These are phyloP conservation scores for Puma concolor DNA, from an alignment of 2,113 vertebrate species.

Conservation along the genomic window DNA sequence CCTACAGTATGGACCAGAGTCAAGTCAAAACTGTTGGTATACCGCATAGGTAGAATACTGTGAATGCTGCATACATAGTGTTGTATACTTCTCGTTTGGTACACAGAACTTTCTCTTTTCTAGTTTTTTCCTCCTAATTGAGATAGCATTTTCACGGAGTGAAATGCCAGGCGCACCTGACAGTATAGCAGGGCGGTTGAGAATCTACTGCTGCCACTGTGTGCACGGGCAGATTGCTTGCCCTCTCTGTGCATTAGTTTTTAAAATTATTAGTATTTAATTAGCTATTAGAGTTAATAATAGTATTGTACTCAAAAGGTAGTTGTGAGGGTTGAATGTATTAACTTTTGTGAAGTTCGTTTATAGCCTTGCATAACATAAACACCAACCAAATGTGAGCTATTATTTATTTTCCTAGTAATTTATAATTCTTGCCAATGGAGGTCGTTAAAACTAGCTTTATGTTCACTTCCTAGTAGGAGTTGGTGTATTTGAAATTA, in stretches of 20 bases:
- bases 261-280: background rate
- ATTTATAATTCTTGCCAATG: background rate
- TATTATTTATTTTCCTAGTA: constrained; percentile 31
- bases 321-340: background rate
- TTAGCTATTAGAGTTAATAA: background rate
- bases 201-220: background rate
- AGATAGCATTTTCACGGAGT: background rate
- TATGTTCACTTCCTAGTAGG: background rate
- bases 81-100: background rate
- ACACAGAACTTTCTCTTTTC: background rate
- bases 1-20: background rate
- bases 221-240: background rate
- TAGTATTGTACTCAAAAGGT: background rate
- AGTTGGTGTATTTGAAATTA: background rate
- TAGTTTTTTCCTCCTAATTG: background rate
- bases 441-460: background rate
- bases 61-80: background rate
- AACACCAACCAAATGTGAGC: background rate
- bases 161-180: background rate
- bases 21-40: background rate
- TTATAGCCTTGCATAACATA: background rate
- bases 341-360: background rate
- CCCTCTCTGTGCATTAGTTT: background rate
- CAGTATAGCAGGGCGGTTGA: background rate
- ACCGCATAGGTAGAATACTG: background rate